These are phyloP conservation scores for Tauraco hartlaubi DNA, from an alignment of 2,797 vertebrate genomes.

Conservation along the genomic window DNA sequence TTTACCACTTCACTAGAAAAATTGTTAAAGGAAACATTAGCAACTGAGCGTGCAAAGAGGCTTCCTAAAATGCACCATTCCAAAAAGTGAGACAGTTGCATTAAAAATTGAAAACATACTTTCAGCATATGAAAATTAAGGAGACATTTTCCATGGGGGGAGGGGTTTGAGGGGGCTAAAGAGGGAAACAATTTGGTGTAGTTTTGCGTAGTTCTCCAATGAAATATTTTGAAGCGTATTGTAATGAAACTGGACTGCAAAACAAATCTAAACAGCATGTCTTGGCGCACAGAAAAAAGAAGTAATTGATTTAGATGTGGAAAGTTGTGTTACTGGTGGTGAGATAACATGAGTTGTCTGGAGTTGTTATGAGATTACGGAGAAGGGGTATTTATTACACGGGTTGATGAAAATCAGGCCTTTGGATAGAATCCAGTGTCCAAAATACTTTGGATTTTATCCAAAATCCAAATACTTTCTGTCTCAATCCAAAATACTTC, in stretches of 20 bases:
- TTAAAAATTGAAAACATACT: conserved; percentile 29
- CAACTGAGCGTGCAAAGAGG: neutral
- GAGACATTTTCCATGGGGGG: neutral
- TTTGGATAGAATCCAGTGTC: neutral
- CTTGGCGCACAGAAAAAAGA: neutral
- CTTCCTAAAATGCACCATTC: neutral
- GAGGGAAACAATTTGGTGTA: neutral
- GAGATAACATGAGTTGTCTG: conserved; percentile 27
- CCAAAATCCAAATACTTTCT: neutral
- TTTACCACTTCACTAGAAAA: neutral
- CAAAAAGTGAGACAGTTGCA: neutral
- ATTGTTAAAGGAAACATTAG: neutral
- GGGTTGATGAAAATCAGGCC: conserved; percentile 12
- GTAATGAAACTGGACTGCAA: neutral
- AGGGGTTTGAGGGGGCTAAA: neutral
- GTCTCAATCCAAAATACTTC: neutral
- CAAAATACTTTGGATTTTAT: neutral
- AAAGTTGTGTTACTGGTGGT: neutral
- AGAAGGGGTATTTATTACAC: neutral
- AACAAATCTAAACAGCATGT: conserved; percentile 20
- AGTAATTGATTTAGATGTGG: neutral
- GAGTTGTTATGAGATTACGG: neutral
- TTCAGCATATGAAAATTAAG: neutral
- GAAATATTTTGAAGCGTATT: neutral
- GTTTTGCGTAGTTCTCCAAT: neutral